Percentiles rank a stretch among this genome's conserved stretches.
Conservation (phyloP, 2,113 vertebrate genomes). For the Rhabdomys dilectus region DNA sequence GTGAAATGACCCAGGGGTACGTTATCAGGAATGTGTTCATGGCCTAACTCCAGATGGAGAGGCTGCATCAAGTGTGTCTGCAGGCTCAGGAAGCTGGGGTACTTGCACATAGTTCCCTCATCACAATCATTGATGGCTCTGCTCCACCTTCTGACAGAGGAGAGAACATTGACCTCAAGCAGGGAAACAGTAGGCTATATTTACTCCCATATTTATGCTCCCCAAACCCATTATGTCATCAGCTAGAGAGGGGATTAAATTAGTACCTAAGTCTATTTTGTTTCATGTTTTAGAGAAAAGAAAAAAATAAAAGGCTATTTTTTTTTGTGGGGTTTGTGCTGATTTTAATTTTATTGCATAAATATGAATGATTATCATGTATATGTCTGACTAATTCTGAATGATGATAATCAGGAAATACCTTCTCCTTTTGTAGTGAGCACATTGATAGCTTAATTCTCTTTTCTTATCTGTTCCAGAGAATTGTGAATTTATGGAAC, state of each 20-base stretch:
- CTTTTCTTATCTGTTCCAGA: conserved; percentile 74
- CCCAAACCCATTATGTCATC: conserved; percentile 39
- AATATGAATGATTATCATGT: conserved; percentile 82
- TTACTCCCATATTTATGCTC: not conserved
- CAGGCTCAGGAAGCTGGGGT: not conserved
- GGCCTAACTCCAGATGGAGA: not conserved
- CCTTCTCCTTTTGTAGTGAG: conserved; percentile 74
- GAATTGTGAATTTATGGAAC: conserved; percentile 70
- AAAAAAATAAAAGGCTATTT: conserved; percentile 72
- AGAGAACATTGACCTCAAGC: not conserved
- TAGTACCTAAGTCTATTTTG: conserved; percentile 72
- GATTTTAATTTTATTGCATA: conserved; percentile 83
- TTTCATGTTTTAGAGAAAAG: conserved; percentile 67
- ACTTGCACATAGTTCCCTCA: rapidly evolving
- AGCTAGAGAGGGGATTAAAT: conserved; percentile 80
- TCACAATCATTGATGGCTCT: not conserved
- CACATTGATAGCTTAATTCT: conserved; percentile 73
- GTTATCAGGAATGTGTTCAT: not conserved
- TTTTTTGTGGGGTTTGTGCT: conserved; percentile 74
- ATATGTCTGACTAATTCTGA: conserved; percentile 82
- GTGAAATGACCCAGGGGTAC: not conserved
- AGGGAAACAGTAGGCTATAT: not conserved
- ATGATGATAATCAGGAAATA: conserved; percentile 79
- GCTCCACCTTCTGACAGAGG: not conserved
- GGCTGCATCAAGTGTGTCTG: no score